These are phyloP conservation scores for Schizotus pectinicornis DNA, from an alignment of 2,888 invertebrate species.

Conservation along the genomic window DNA sequence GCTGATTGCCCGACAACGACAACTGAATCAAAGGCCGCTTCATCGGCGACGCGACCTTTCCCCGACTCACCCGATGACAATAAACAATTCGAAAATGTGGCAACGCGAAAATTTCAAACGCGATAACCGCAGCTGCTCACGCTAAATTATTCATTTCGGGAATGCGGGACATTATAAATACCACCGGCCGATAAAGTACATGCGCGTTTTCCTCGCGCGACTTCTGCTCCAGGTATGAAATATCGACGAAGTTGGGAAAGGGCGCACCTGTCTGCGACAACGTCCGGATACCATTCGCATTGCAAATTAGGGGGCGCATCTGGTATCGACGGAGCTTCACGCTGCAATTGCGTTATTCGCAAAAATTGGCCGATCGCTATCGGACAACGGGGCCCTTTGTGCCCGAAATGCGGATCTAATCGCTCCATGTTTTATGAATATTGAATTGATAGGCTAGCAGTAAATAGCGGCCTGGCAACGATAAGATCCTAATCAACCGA, in stretches of 20 bases:
- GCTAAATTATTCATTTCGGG: conserved; percentile 33
- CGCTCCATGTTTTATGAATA: conserved; percentile 39
- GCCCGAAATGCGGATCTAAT: conserved; percentile 36
- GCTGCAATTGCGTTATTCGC: conserved; percentile 19
- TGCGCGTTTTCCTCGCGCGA: conserved; percentile 16
- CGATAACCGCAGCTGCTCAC: conserved; percentile 28
- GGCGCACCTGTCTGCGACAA: conserved; percentile 30
- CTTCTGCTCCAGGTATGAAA: conserved; percentile 34
- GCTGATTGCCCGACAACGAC: conserved; percentile 55
- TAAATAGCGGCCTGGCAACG: conserved; percentile 15
- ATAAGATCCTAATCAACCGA: conserved; percentile 24
- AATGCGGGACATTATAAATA: conserved; percentile 32
- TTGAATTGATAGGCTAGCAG: conserved; percentile 36
- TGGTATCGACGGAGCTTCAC: conserved; percentile 24
- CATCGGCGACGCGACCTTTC: conserved; percentile 7
- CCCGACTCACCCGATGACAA: no score
- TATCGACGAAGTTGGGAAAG: conserved; percentile 30
- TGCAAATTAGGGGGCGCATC: conserved; percentile 34
- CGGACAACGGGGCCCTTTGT: conserved; percentile 25
- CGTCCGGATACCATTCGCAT: conserved; percentile 29
- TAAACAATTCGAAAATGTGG: no score
- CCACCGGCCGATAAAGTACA: conserved; percentile 27
- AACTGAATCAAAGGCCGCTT: conserved; percentile 46
- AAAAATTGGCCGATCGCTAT: conserved; percentile 20
- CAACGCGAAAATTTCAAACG: conserved; percentile 10